Base-by-base conservation (phyloP, 2,797 vertebrate species). In the Xenops minutus region DNA sequence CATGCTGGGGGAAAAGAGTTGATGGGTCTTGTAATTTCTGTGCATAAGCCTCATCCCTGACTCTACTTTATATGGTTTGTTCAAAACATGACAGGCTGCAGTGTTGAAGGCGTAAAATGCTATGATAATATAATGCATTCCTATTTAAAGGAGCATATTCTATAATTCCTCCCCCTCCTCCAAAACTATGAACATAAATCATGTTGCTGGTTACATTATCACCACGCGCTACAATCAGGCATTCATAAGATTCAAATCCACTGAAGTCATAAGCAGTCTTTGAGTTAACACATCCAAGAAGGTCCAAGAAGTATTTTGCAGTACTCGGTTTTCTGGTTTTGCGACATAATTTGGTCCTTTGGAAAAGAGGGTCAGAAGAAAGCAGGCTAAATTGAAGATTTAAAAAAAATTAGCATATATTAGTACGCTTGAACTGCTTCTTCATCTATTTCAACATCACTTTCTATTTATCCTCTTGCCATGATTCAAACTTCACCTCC, bases 261-360 rank as follows among this genome's bases (percentile, higher is more conserved):
- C 74, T 96, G 88, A 96, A 93, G 91, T 94, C 93, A 97, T 86
- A 59, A 54, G 55, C 29, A 89, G 54, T 48, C 55, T 85, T 92
- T 61, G 39, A 78, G 87, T 79, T 91, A 89, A 81, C 44, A 54
- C 39, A 78, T 76, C 54, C 51, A 81, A 90, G 73, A 91, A 89
- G 52, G 85, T 78, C 55, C 78, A 92, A 82, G 72, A 92, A 85
- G 37, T 73, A 79, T 85, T 92, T 62, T 93, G 69, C 58, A 85
- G 79, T 63, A 84, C 89, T 91, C 56, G 95, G 87, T 80, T 96
- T 97, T 96, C 95, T 95, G 73, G 91, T 96, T 97, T 96, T 88
- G 66, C 89, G 94, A 43, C 85, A 94, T 95, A 91, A 51, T 75
- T 89, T 86, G 46, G 51, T 75, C 64, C 84, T 88, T 80, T 82